A percentile compares a stretch with the other conserved stretches of the same genome.
phyloP scores from a whole-genome alignment of 2,113 vertebrate genomes.

The Brachyhypopomus occidentalis region DNA sequence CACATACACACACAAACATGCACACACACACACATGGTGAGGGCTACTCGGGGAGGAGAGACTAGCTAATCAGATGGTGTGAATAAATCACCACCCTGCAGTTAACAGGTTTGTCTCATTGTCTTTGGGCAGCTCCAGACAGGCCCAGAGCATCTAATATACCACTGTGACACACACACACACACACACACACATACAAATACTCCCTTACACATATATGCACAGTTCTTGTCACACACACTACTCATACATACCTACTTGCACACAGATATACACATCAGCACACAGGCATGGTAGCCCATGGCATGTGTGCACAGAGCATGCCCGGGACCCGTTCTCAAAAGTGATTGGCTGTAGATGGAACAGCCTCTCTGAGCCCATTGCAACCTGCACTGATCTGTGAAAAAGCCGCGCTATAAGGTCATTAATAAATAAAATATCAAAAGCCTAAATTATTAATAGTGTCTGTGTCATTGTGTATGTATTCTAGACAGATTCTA shows the following conservation, averaged over 20 bases:
- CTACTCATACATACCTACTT: not conserved
- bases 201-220: not conserved
- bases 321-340: not conserved
- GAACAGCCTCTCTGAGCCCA: not conserved
- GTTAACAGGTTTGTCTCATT: constrained; percentile 9
- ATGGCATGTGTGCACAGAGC: not conserved
- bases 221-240: not conserved
- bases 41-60: not conserved
- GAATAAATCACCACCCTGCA: not conserved
- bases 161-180: not conserved
- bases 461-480: constrained; percentile 13
- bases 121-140: constrained; percentile 14
- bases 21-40: not conserved
- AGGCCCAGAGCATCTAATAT: not conserved
- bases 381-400: not conserved
- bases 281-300: not conserved
- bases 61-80: constrained; percentile 5
- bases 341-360: not conserved
- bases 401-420: constrained; percentile 56
- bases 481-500: constrained; percentile 18
- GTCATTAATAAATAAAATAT: constrained; percentile 77
- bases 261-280: not conserved
- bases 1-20: not conserved
- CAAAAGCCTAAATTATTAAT: constrained; percentile 66
- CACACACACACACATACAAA: not conserved